These are phyloP conservation scores for Lota lota DNA, from an alignment of 2,113 vertebrate genomes.

Conservation along the genomic window DNA sequence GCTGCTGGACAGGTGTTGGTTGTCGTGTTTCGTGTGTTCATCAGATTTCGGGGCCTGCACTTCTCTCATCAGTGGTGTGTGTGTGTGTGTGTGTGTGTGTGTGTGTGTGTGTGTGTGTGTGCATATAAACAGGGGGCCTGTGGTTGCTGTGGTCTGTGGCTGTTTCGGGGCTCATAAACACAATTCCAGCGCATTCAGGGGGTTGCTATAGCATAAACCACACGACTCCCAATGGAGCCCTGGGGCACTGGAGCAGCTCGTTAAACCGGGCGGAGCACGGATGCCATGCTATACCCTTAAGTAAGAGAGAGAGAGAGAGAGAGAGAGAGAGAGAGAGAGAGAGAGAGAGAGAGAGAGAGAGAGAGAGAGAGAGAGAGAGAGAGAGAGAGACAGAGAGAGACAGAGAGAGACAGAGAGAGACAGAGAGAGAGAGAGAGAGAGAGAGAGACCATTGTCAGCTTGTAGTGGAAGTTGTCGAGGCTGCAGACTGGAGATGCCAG, in stretches of 20 bases:
- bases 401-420: too few species aligned
- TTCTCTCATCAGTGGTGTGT: conserved; percentile 40
- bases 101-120: conserved; percentile 48
- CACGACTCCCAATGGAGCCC: background rate
- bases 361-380: too few species aligned
- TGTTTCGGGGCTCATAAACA: conserved; percentile 36
- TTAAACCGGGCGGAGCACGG: conserved; percentile 25
- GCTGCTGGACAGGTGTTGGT: background rate
- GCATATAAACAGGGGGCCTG: background rate
- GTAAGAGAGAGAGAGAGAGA: too few species aligned
- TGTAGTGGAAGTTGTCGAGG: conserved; percentile 2
- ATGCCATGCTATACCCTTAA: background rate
- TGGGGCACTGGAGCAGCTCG: conserved; percentile 9
- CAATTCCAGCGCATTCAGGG: conserved; percentile 17
- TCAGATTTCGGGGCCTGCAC: background rate
- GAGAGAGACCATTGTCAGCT: conserved; percentile 25
- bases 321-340: too few species aligned
- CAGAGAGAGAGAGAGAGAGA: too few species aligned
- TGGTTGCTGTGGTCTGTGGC: conserved; percentile 50
- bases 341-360: too few species aligned
- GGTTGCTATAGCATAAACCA: conserved; percentile 21
- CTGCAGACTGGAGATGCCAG: conserved; percentile 33
- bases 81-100: conserved; percentile 54
- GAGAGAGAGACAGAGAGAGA: too few species aligned
- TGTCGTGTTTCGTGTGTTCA: too few species aligned